Base-by-base conservation (phyloP, 2,888 invertebrate genomes). In the Pseudanteris insignis region DNA sequence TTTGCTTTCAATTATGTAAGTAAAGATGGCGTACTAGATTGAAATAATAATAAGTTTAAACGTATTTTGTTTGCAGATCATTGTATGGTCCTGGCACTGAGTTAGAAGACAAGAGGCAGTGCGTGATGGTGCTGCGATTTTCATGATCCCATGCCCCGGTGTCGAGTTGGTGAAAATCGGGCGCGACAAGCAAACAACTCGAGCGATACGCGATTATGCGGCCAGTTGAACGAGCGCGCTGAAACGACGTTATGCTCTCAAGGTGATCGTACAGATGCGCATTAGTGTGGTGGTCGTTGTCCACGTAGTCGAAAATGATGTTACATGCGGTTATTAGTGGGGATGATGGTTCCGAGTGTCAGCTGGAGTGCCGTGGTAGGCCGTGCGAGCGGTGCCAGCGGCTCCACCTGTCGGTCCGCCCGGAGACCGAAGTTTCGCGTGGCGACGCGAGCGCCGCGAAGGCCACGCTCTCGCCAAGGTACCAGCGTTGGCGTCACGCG, bases 321-420 rank as follows among this genome's bases (percentile, higher is more conserved):
- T 55, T n/a, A n/a, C n/a, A n/a, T n/a, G n/a, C n/a, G n/a, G n/a
- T n/a, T n/a, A n/a, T n/a, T n/a, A n/a, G n/a, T n/a, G n/a, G 46
- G 9, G 29, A 18, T 24, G 37, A 13, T 41, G 37, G 9, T 8
- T 10, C 30, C 36, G 43, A 53, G 53, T 53, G 43, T 25, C 53
- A 41, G 43, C 12, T 43, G 29, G 43, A 53, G 43, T 53, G 53
- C 18, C 24, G 36, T 7, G 36, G 51, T 24, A 36, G 41, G 9
- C 10, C 34, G 37, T 54, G 54, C 33, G 54, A 44, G 44, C 54
- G 44, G 8, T 54, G 54, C 14, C 54, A 33, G 33, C 44, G 54
- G 26, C 38, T 54, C 32, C 54, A 54, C 38, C 29, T 54, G 32
- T 54, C 54, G 7, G 32, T 11, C 13, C 9, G 18, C 7, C 14